These are phyloP conservation scores for Philopotamus ludificatus DNA, from an alignment of 1,140 invertebrate species.

Conservation along the genomic window DNA sequence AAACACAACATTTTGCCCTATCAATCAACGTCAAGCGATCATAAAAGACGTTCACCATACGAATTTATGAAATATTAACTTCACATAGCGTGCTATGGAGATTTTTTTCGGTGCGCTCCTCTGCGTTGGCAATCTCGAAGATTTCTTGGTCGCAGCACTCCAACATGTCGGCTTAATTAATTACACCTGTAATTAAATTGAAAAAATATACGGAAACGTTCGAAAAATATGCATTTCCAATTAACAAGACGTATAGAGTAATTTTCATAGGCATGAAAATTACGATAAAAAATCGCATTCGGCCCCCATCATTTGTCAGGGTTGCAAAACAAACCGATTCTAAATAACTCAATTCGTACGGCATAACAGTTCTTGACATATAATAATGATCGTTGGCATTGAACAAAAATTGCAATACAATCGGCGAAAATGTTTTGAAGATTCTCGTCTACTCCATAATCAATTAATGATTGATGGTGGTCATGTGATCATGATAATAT, in stretches of 20 bases:
- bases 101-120: not conserved
- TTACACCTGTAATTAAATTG: constrained; percentile 4
- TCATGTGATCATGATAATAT: no score
- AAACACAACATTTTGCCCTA: constrained; percentile 30
- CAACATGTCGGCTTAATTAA: not conserved
- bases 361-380: no score
- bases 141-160: constrained; percentile 1
- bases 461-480: no score
- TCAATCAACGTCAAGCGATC: constrained; percentile 39
- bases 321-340: no score
- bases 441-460: no score
- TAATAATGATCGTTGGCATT: no score
- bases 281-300: no score
- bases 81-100: not conserved
- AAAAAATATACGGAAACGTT: not conserved
- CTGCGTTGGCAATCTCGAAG: not conserved
- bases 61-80: constrained; percentile 20
- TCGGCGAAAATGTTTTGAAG: no score
- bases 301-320: no score
- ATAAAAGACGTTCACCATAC: not conserved
- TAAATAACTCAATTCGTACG: no score
- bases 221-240: not conserved
- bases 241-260: not conserved
- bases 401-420: no score
- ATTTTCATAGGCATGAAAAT: not conserved